These are phyloP conservation scores for Lithosia quadra DNA, from an alignment of 2,888 invertebrate species.

Conservation along the genomic window DNA sequence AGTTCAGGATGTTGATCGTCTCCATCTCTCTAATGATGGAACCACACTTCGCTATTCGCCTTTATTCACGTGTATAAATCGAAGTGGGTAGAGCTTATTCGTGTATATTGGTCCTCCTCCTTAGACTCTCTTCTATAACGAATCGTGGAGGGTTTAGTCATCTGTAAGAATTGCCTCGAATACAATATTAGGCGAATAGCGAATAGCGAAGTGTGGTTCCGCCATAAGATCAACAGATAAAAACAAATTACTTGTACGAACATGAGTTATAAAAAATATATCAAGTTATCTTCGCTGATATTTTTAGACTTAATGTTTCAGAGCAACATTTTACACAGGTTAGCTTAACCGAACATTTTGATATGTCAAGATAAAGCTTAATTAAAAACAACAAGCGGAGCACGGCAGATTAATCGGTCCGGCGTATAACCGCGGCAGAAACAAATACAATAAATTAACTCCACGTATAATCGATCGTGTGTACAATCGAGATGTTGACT, in stretches of 20 bases:
- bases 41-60: too few relatives aligned
- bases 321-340: slow-evolving; percentile 10
- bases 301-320: not conserved
- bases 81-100: too few relatives aligned
- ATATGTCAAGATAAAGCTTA: slow-evolving; percentile 41
- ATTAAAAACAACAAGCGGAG: slow-evolving; percentile 53
- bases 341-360: slow-evolving; percentile 26
- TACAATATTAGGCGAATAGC: too few relatives aligned
- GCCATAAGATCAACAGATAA: too few relatives aligned
- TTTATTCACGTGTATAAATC: too few relatives aligned
- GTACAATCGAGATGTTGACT: slow-evolving; percentile 81
- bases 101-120: too few relatives aligned
- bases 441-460: slow-evolving; percentile 72
- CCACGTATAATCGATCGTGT: slow-evolving; percentile 73
- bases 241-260: not conserved
- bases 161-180: too few relatives aligned
- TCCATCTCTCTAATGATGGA: not conserved
- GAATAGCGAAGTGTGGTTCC: too few relatives aligned
- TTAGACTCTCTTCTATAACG: too few relatives aligned
- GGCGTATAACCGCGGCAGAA: slow-evolving; percentile 38
- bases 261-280: not conserved
- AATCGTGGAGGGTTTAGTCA: too few relatives aligned
- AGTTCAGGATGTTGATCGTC: not conserved
- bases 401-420: slow-evolving; percentile 43
- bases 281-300: not conserved